These are phyloP conservation scores for Myrmecobius fasciatus DNA, from an alignment of 2,113 vertebrate species.

Conservation along the genomic window DNA sequence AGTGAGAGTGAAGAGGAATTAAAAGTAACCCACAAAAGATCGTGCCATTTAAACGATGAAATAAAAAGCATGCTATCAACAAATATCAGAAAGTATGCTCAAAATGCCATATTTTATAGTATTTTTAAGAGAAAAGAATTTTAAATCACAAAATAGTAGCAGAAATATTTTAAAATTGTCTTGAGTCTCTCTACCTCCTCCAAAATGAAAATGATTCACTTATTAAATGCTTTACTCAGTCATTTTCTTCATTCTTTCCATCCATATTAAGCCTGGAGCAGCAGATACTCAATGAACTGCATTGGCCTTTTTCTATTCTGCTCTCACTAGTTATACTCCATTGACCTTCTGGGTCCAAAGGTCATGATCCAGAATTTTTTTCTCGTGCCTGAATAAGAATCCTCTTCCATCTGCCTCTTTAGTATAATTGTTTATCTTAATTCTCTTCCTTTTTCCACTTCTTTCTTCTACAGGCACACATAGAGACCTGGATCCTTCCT, in stretches of 20 bases:
- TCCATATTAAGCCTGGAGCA: not conserved
- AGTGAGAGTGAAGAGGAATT: constrained; percentile 30
- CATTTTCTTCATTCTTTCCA: constrained; percentile 5
- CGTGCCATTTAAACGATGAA: constrained; percentile 50
- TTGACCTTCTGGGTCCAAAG: too few species aligned
- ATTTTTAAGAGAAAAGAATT: not conserved
- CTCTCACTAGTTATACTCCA: not conserved
- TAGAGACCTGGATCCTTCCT: not conserved
- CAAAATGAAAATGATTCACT: constrained; percentile 47
- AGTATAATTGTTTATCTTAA: not conserved
- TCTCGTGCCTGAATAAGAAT: not conserved
- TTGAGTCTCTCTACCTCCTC: constrained; percentile 48
- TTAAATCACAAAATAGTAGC: constrained; percentile 36
- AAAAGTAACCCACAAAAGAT: constrained; percentile 26
- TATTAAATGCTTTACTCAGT: constrained; percentile 49
- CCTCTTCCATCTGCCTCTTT: not conserved
- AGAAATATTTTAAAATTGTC: constrained; percentile 45
- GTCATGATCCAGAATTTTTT: too few species aligned
- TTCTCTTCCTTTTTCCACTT: not conserved
- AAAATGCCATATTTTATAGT: constrained; percentile 19
- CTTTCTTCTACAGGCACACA: not conserved
- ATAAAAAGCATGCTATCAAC: constrained; percentile 20
- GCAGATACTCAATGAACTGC: not conserved
- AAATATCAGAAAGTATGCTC: constrained; percentile 57
- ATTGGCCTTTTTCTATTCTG: too few species aligned